Percentiles rank a stretch among this genome's conserved stretches.
phyloP scores from a whole-genome alignment of 2,888 invertebrate genomes.

The Drosophila silvestris region DNA sequence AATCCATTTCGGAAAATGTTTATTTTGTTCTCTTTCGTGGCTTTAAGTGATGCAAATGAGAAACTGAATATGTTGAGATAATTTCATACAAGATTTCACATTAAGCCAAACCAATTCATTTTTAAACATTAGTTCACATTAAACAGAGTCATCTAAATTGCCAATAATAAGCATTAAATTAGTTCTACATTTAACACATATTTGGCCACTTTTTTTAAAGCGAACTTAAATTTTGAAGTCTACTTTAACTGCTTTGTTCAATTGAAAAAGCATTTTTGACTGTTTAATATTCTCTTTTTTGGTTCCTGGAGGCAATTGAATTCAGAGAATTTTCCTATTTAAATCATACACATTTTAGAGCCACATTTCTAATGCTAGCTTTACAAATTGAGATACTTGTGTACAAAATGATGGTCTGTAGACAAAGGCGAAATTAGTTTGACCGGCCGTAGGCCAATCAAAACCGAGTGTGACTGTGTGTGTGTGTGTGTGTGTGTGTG shows the following conservation, averaged over 20 bases:
- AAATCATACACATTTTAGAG: slow-evolving; percentile 22
- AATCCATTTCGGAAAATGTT: background rate
- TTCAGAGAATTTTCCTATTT: background rate
- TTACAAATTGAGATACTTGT: slow-evolving; percentile 44
- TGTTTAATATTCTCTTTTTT: background rate
- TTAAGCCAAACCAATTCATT: background rate
- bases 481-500: background rate
- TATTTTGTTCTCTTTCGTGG: background rate
- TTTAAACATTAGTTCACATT: background rate
- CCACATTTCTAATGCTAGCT: slow-evolving; percentile 37
- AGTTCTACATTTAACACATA: background rate
- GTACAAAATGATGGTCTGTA: slow-evolving; percentile 16
- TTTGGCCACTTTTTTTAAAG: background rate
- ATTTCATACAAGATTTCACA: background rate
- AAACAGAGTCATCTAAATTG: background rate
- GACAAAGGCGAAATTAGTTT: slow-evolving; percentile 53
- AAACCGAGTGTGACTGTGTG: slow-evolving; percentile 13
- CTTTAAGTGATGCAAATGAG: background rate
- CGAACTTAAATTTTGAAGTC: background rate
- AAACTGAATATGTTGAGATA: background rate
- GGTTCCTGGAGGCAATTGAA: background rate
- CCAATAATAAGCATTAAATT: background rate
- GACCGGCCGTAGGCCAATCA: slow-evolving; percentile 57
- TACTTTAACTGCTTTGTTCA: background rate
- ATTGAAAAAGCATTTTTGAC: background rate